These are phyloP conservation scores for Phaedon cochleariae DNA, from an alignment of 2,888 invertebrate species.

Conservation along the genomic window DNA sequence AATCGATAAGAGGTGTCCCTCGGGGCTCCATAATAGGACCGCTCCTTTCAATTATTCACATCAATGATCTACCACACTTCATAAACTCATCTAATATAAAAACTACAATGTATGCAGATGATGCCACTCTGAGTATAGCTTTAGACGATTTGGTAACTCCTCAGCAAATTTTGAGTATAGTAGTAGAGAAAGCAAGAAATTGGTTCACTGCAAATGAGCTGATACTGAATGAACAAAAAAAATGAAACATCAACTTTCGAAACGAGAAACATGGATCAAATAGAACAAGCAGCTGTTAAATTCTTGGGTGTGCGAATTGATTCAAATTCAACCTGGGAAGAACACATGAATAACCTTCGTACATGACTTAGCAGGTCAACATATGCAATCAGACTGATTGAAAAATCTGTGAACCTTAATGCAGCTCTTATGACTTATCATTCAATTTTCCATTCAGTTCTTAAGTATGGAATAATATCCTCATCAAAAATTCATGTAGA, in stretches of 20 bases:
- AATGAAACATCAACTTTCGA: neutral
- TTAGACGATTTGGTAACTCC: neutral
- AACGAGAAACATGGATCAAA: neutral
- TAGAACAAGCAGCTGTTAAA: neutral
- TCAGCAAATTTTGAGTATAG: neutral
- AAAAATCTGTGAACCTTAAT: neutral
- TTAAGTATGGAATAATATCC: too few species aligned
- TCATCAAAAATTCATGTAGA: too few species aligned
- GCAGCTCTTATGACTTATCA: neutral
- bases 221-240: neutral
- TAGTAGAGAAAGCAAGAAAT: neutral
- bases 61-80: neutral
- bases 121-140: neutral
- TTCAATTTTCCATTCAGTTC: neutral
- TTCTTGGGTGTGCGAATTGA: too few species aligned
- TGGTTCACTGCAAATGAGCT: neutral
- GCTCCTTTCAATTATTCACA: too few species aligned
- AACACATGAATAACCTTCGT: neutral
- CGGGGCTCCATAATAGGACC: too few species aligned
- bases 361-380: neutral
- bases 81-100: neutral
- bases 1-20: too few species aligned
- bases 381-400: neutral
- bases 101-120: neutral
- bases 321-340: too few species aligned